Conservation (phyloP, 2,113 vertebrate genomes). For the Silurus asotus region DNA sequence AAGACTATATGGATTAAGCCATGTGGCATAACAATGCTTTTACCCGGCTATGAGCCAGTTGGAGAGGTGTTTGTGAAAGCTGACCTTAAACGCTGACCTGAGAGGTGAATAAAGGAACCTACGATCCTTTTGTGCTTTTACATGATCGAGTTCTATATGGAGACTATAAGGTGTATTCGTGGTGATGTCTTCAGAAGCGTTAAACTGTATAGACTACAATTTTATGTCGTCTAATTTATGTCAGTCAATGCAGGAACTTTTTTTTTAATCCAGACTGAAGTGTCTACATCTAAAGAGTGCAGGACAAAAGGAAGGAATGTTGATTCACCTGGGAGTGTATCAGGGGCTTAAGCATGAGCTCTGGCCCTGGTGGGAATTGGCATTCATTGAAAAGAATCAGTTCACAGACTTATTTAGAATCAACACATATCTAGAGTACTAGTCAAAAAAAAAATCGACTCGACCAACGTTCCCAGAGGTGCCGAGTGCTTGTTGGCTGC, state of each 20-base stretch:
- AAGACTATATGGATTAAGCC: neutral
- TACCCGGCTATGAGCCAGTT: neutral
- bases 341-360: neutral
- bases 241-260: too few relatives aligned
- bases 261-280: too few relatives aligned
- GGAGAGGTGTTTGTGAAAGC: conserved; percentile 12
- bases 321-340: neutral
- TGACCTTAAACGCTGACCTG: conserved; percentile 14
- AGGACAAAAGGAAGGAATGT: neutral
- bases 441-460: too few relatives aligned
- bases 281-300: neutral
- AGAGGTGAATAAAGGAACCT: neutral
- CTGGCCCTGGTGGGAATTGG: neutral
- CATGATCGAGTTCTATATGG: neutral
- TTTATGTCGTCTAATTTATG: neutral
- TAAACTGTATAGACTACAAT: neutral
- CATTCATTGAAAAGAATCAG: neutral
- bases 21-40: conserved; percentile 4
- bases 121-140: neutral
- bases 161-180: neutral
- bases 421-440: neutral
- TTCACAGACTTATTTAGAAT: neutral
- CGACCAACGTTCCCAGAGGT: too few relatives aligned
- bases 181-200: neutral
- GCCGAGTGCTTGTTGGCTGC: too few relatives aligned